Base-by-base conservation (phyloP, 2,797 vertebrate genomes). In the Coregonus ussuriensis region DNA sequence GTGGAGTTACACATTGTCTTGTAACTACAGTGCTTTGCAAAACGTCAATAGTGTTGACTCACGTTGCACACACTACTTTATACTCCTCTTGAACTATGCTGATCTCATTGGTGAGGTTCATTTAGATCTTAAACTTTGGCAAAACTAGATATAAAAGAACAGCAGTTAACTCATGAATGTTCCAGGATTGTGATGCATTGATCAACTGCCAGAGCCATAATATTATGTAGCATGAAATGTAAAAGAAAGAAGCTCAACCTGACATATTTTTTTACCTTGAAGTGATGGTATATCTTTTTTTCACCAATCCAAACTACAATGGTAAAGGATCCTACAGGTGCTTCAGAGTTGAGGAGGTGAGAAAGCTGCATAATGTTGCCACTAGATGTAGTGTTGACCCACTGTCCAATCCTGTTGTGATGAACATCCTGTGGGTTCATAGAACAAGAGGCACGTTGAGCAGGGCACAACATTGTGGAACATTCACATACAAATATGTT, bases 181-280 rank as follows among this genome's bases (percentile, higher is more conserved):
- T 31, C 6, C 25, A n/a, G 16, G 47, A 51, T 52, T 52, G 7
- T n/a, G 21, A 25, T 51, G 47, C n/a, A 51, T 3, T 71, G n/a
- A 51, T 37, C 67, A 41, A 33, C 1, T 31, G 7, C 16, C 35
- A 11, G 15, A 66, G 5, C 6, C 21, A 29, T 66, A 31, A 53
- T 3, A 15, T 51, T 9, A 51, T 5, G 4, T 3, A 15, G 52
- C 77, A 66, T 70, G 9, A 4, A 63, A 18, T 3, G 4, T 52
- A 4, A 31, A 66, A 18, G n/a, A 73, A 29, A 52, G 76, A 14
- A 37, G 15, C 25, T 16, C 1, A 41, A 75, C 89, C 85, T 85
- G 95, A 94, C 93, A 65, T 93, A 94, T 67, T 95, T 92, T 74
- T 92, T 88, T 16, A 95, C 94, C 54, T 88, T 86, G 83, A 95